Base-by-base conservation (phyloP, 2,113 vertebrate species). In the Marcusenius ussheri region DNA sequence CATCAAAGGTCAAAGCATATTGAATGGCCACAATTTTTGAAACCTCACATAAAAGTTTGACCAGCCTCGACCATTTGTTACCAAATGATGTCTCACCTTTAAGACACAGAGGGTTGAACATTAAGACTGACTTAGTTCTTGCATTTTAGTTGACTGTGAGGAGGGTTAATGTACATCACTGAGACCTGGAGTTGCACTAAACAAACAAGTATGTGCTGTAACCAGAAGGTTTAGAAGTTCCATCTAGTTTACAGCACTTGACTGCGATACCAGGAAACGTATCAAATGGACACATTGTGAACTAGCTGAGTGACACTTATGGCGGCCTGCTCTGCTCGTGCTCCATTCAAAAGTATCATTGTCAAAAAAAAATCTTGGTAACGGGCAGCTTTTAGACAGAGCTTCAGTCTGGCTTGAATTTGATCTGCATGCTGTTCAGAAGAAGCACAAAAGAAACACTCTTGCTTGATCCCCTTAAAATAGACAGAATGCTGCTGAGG, bases 401-500 rank as follows among this genome's bases (percentile, higher is more conserved):
- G 6, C 19, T 83, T 83, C 77, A 24, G 17, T 45, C 39, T 2
- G 77, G 13, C 24, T 47, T 50, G 47, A 27, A 86, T 50, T 50
- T 86, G 5, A 83, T 42, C 35, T 8, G 47, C 49, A 39, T 45
- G 35, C 47, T 83, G 24, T 83, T 83, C 2, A 83, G 89, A 89
- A 89, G 77, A 83, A 50, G 19, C 21, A 47, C 31, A 15, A 17
- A 83, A 80, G 46, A 27, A 46, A 91, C 46, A 56, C 24, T 53
- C 83, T 3, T 51, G 85, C 39, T 15, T 53, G 88, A 8, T 46
- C 47, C 39, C 62, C 92, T 92, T 83, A 95, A 95, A 93, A 31
- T 46, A 90, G 86, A 92, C 83, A 92, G 93, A 95, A 95, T 91
- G 92, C 91, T 92, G 83, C 53, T 58, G 89, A 90, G 89, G 42